Evolutionary conservation across 2,797 vertebrate species (phyloP).

Genomic region (Mus minutoides): DNA sequence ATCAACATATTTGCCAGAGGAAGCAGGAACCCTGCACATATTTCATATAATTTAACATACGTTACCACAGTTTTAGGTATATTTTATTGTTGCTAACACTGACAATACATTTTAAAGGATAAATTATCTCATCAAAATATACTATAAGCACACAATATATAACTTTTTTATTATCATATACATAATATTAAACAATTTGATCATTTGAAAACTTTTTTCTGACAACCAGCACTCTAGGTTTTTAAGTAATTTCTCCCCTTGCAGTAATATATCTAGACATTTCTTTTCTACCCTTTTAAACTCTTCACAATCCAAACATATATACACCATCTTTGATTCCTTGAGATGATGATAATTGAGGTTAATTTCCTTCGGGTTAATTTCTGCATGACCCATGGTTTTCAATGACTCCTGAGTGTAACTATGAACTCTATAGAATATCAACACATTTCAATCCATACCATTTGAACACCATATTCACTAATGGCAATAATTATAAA

Average conservation of each 20-base stretch:
- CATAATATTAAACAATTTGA: neutral
- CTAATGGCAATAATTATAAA: conserved; percentile 37
- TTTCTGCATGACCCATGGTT: neutral
- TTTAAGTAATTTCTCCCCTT: neutral
- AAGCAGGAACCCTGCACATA: neutral
- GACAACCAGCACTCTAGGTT: neutral
- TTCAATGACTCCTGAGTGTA: neutral
- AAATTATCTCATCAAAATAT: neutral
- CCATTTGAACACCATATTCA: conserved; percentile 44
- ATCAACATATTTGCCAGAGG: no score
- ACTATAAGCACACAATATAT: neutral
- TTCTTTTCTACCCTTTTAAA: neutral
- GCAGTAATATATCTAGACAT: neutral
- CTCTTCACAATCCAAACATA: neutral
- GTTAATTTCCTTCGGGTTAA: neutral
- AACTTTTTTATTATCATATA: neutral
- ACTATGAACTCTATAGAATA: neutral
- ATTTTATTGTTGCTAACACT: neutral
- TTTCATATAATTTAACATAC: neutral
- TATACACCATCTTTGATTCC: neutral
- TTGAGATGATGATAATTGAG: neutral
- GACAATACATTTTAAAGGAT: neutral
- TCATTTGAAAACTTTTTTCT: neutral
- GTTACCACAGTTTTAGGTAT: neutral
- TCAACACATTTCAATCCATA: neutral